A percentile compares a stretch with the other conserved stretches of the same genome.
Evolutionary conservation across 2,113 vertebrate species (phyloP).

Genomic region (Phylloscopus trochiloides): DNA sequence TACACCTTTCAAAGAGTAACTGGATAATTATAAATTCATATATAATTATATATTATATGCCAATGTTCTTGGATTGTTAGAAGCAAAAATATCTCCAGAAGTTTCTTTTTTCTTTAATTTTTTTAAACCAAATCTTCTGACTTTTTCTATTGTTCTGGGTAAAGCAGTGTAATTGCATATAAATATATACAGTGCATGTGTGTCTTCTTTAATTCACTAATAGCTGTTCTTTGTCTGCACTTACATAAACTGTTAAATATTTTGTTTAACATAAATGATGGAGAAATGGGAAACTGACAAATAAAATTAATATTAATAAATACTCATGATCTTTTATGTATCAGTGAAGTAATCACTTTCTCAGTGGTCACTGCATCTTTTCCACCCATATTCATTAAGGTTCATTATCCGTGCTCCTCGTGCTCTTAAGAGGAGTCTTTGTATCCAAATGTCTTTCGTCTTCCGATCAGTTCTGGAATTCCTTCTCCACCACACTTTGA

Average conservation of each 20-base stretch:
- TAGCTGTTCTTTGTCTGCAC: background rate
- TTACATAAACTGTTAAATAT: background rate
- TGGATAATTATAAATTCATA: background rate
- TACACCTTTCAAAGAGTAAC: background rate
- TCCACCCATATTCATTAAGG: background rate
- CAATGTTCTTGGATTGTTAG: background rate
- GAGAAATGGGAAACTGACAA: background rate
- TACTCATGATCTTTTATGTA: background rate
- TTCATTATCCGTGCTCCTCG: accelerated
- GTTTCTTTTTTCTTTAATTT: background rate
- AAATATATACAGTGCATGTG: background rate
- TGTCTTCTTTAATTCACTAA: background rate
- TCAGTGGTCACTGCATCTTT: background rate
- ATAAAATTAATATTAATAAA: background rate
- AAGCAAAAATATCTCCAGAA: background rate
- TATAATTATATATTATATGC: background rate
- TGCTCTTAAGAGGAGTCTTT: background rate
- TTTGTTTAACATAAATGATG: background rate
- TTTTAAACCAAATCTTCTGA: background rate
- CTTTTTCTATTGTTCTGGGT: background rate
- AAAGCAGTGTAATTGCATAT: background rate
- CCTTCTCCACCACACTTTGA: background rate
- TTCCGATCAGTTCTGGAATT: background rate
- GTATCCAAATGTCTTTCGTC: background rate
- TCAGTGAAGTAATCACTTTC: background rate